Base-by-base conservation (phyloP, 2,113 vertebrate species). In the Lasiurus cinereus region DNA sequence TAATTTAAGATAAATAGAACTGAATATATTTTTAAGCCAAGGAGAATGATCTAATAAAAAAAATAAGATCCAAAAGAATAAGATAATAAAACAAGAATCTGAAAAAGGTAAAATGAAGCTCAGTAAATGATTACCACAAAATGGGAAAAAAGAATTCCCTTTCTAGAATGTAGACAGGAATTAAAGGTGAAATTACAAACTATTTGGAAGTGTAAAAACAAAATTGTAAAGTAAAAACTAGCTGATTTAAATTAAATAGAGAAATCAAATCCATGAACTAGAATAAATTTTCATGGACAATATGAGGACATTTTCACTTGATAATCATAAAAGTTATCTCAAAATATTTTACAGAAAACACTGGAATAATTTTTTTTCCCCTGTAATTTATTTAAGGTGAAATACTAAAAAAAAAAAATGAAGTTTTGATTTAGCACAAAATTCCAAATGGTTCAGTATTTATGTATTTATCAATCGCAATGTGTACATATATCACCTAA, bases 281-380 rank as follows among this genome's bases (percentile, higher is more conserved):
- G 36, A 94, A 52, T 94, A 84, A 86, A 46, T 93, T 92, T 59
- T 88, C 43, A 86, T 59, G 13, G 39, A 76, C 19, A 62, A 39
- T 70, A 92, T 54, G 21, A 95, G 46, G 27, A 93, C 77, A 74
- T 52, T 89, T 21, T n/a, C 2, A 74, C 24, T 6, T 66, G 14
- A n/a, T 33, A 90, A 66, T 7, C 29, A 89, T 79, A 76, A 94
- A 92, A 36, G 36, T n/a, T 36, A 88, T 83, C 8, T 91, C 43
- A 94, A 95, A 93, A n/a, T 82, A 74, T 86, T 83, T 79, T 84
- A 86, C 8, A 62, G 22, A n/a, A 66, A 84, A 82, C 13, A 79
- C 62, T 80, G 24, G 19, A 27, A 91, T 54, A 66, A 85, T 52
- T 70, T 69, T n/a, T 62, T 80, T 69, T 85, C 62, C 87, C n/a